Evolutionary conservation across 2,888 invertebrate genomes (phyloP).

Genomic region (Tachina fera): DNA sequence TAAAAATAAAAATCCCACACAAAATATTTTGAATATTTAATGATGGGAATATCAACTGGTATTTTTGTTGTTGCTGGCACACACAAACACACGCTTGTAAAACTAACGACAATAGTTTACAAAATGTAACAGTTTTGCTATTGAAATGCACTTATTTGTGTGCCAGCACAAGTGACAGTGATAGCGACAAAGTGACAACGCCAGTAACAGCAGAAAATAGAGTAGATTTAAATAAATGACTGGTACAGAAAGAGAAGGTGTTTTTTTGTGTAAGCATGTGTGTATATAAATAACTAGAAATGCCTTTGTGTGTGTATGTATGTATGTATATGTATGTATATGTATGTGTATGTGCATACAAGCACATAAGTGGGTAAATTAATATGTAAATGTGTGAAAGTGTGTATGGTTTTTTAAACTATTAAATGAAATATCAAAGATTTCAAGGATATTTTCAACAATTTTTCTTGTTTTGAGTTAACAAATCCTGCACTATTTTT

Average conservation of each 20-base stretch:
- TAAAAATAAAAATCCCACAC: constrained; percentile 21
- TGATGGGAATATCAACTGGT: constrained; percentile 51
- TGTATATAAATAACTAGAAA: background rate
- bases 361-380: background rate
- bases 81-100: background rate
- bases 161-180: background rate
- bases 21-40: constrained; percentile 46
- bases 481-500: constrained; percentile 7
- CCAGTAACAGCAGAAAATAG: background rate
- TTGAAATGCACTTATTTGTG: background rate
- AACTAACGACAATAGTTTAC: constrained; percentile 20
- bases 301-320: background rate
- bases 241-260: background rate
- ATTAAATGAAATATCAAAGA: constrained; percentile 51
- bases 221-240: constrained; percentile 18
- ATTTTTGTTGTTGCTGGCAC: constrained; percentile 22
- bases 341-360: background rate
- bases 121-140: constrained; percentile 8
- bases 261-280: background rate
- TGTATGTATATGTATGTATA: background rate
- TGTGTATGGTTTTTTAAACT: constrained; percentile 22
- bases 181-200: too few relatives aligned
- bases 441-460: constrained; percentile 53
- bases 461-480: constrained; percentile 21
- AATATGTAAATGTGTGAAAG: constrained; percentile 3